Base-by-base conservation (phyloP, 2,888 invertebrate genomes). In the Gandaritis pyraliata region DNA sequence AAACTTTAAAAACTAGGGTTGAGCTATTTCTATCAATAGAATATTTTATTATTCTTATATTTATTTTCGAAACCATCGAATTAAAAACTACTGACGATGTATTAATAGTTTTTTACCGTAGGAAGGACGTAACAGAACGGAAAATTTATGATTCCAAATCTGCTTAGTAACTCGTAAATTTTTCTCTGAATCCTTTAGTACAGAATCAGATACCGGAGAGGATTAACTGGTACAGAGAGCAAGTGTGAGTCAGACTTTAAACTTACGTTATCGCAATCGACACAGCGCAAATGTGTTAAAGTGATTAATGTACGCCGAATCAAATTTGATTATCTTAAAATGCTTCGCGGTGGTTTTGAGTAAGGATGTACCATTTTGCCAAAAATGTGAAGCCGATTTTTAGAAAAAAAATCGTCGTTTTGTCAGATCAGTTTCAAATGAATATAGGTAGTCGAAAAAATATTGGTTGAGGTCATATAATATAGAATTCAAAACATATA, bases 271-370 rank as follows among this genome's bases (percentile, higher is more conserved):
- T 85, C 85, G 82, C 76, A 79, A 80, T 75, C 78, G 76, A 75
- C 77, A 72, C 76, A 75, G 82, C 77, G 81, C 80, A 80, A 86
- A 89, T 85, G 88, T 86, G 87, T 83, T 87, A 86, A 88, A 83
- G 82, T 88, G 89, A 90, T 90, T 88, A 88, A 89, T 88, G 86
- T 80, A 71, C 69, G 75, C 75, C 75, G 82, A 84, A 85, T 87
- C 83, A 82, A 82, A 87, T 87, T 86, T 83, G 84, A 87, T 88
- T 87, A 87, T 82, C 81, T 80, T 80, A 79, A 81, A 84, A 81
- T 75, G 79, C 75, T 78, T 64, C 61, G 66, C 58, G 61, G 69
- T 63, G 63, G 65, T 57, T 71, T 61, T 45, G 49, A 23, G 58
- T 64, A 59, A 56, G 52, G 64, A 53, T 59, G 63, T 15, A 33